Evolutionary conservation across 2,113 vertebrate genomes (phyloP).

Genomic region (Climacteris rufus): DNA sequence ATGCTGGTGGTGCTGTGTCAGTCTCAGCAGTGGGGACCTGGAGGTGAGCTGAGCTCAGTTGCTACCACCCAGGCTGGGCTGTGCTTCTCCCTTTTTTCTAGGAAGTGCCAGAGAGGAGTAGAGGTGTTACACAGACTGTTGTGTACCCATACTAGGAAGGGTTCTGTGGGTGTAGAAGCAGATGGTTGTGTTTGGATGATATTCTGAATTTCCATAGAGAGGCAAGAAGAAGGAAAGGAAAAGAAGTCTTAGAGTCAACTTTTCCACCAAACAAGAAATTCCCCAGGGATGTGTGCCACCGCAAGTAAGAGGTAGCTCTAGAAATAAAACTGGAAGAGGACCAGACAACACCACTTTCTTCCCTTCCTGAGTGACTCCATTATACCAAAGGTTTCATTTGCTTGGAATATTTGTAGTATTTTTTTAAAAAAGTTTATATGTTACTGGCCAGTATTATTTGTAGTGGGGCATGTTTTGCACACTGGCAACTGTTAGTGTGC

Average conservation of each 20-base stretch:
- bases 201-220: neutral
- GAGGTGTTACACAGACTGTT: neutral
- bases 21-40: neutral
- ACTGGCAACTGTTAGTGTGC: neutral
- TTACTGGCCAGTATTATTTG: neutral
- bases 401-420: neutral
- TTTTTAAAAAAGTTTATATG: neutral
- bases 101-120: neutral
- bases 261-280: neutral
- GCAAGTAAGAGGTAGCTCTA: neutral
- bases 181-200: neutral
- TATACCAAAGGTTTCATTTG: neutral
- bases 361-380: neutral
- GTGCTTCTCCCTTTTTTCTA: neutral
- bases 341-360: neutral
- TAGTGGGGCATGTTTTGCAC: neutral
- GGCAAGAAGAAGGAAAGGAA: neutral
- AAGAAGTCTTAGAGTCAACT: neutral
- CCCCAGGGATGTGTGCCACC: neutral
- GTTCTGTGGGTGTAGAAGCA: neutral
- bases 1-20: neutral
- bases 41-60: neutral
- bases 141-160: neutral
- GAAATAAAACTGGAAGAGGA: neutral
- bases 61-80: neutral